Evolutionary conservation across 2,888 invertebrate genomes (phyloP).

Genomic region (Tiliacea aurago): DNA sequence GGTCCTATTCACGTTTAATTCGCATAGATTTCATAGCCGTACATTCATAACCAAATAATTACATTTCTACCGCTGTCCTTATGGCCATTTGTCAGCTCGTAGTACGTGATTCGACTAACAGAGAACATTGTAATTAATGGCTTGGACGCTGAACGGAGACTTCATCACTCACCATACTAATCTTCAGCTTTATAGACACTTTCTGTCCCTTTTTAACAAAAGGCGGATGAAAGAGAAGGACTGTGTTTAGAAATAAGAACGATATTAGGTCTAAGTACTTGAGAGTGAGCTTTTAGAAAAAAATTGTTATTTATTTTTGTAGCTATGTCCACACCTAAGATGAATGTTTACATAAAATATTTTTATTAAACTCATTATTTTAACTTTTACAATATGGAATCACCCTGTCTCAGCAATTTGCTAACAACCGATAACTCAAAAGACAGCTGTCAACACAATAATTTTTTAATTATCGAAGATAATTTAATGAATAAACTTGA

Average conservation of each 20-base stretch:
- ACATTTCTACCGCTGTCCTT: conserved; percentile 66
- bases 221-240: conserved; percentile 1
- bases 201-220: conserved; percentile 22
- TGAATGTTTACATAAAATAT: background rate
- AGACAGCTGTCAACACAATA: conserved; percentile 21
- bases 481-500: background rate
- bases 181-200: conserved; percentile 52
- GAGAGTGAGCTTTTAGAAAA: background rate
- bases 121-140: conserved; percentile 69
- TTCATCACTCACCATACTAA: conserved; percentile 55
- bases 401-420: background rate
- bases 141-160: conserved; percentile 54
- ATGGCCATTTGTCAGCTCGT: conserved; percentile 71
- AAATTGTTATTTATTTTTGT: background rate
- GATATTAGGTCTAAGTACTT: conserved; percentile 17
- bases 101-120: conserved; percentile 68
- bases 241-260: conserved; percentile 32
- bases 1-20: background rate
- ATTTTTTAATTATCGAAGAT: background rate
- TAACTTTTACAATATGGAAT: background rate
- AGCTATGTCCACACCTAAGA: too few relatives aligned
- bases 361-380: background rate
- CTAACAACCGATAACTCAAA: background rate
- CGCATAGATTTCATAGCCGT: conserved; percentile 38
- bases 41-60: conserved; percentile 65